A percentile compares a stretch with the other conserved stretches of the same genome.
phyloP scores from a whole-genome alignment of 37 sponge, comb jelly and placozoan species.

The Geodia barretti region DNA sequence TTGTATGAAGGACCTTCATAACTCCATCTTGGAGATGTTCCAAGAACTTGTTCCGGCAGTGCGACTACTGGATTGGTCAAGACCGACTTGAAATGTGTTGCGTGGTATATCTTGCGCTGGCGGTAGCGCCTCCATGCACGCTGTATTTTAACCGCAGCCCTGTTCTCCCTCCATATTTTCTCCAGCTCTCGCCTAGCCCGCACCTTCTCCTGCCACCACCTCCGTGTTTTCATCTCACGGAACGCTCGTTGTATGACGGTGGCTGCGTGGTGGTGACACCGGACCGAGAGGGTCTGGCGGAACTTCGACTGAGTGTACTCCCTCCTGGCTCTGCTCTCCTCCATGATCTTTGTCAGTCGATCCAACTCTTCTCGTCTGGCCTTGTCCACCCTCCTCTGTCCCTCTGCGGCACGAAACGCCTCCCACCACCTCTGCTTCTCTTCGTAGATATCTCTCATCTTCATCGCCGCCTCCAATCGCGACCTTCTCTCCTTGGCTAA shows the following conservation, averaged over 20 bases:
- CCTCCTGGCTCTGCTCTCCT: slow-evolving; percentile 49
- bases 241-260: slow-evolving; percentile 63
- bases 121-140: slow-evolving; percentile 44
- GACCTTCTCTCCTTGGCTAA: slow-evolving; percentile 6
- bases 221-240: slow-evolving; percentile 9
- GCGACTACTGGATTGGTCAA: slow-evolving; percentile 54
- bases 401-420: slow-evolving; percentile 54
- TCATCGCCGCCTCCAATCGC: slow-evolving; percentile 58
- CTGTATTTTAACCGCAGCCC: slow-evolving; percentile 58
- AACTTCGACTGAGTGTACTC: slow-evolving; percentile 36
- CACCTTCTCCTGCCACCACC: neutral
- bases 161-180: neutral
- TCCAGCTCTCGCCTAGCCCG: neutral
- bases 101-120: slow-evolving; percentile 20
- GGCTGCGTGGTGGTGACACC: slow-evolving; percentile 56
- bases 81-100: slow-evolving; percentile 34
- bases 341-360: slow-evolving; percentile 46
- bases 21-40: neutral
- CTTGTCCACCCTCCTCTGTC: slow-evolving; percentile 66
- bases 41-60: neutral
- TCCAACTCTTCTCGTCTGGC: slow-evolving; percentile 43
- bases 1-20: slow-evolving; percentile 29
- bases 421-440: slow-evolving; percentile 49
- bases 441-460: slow-evolving; percentile 53
- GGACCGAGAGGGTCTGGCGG: slow-evolving; percentile 37